Percentiles rank a stretch among this genome's conserved stretches.
Evolutionary conservation across 2,888 invertebrate genomes (phyloP).

Genomic region (Gortyna flavago): DNA sequence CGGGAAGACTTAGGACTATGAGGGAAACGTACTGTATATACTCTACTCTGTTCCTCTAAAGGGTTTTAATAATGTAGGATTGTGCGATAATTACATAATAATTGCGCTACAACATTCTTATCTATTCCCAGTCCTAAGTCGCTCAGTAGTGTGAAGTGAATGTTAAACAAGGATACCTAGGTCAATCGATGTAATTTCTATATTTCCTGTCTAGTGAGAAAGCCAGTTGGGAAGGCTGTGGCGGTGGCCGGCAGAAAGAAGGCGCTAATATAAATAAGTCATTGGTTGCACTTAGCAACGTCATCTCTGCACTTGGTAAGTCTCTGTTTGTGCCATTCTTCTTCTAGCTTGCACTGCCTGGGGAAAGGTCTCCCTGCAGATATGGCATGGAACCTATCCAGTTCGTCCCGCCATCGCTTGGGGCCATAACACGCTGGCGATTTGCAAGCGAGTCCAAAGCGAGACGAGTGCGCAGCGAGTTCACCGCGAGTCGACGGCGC

Average conservation of each 20-base stretch:
- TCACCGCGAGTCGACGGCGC: no score
- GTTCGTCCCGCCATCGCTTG: background rate
- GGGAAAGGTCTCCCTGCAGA: background rate
- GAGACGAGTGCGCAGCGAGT: no score
- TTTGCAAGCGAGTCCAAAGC: no score
- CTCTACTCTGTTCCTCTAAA: background rate
- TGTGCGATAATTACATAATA: no score
- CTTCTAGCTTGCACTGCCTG: background rate
- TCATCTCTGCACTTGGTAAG: slow-evolving; percentile 94
- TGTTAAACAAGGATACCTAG: background rate
- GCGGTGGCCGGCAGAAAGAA: slow-evolving; percentile 91
- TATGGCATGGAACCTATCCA: no score
- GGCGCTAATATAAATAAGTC: slow-evolving; percentile 94
- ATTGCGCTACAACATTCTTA: background rate
- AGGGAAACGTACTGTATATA: no score
- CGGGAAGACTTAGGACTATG: background rate
- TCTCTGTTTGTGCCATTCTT: background rate
- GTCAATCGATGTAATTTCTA: background rate
- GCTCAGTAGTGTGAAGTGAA: background rate
- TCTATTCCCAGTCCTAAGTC: background rate
- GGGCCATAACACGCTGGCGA: no score
- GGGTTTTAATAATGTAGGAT: background rate
- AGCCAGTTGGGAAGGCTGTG: slow-evolving; percentile 94
- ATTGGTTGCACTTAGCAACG: slow-evolving; percentile 94
- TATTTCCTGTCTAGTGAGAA: slow-evolving; percentile 85